Evolutionary conservation across 2,797 vertebrate genomes (phyloP), one percentile per base, ranked within the genome.

Genomic region (Zalophus californianus): DNA sequence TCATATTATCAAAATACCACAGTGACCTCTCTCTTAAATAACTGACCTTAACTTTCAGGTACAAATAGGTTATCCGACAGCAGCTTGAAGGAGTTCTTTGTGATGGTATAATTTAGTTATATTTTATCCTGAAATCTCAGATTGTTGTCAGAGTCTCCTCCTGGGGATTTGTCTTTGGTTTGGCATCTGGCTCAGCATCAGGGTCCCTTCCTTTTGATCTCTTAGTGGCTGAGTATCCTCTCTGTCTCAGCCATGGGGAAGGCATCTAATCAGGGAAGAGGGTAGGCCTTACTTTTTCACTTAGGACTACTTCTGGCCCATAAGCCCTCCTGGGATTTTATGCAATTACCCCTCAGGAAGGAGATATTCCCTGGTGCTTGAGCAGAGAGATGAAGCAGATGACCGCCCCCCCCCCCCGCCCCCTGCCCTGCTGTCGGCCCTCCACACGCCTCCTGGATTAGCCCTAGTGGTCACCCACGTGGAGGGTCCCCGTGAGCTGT

Each of bases 381-480:
- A 38, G 23, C 11, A 4, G 58, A 58, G 44, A 44, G 58, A 38
- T 1, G 54, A 44, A 62, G 48, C 29, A 20, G 29, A 27, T 29
- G 15, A 62, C 20, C 20, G 35, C 35, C 25, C 25, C n/a, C n/a
- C n/a, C n/a, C 56, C 56, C 21, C 7, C 13, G 50, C 62, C 60
- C 58, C 27, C 12, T 5, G 32, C 7, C 10, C 48, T 20, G 1
- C 75, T 11, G 15, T 35, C 0, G 0, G 25, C 48, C 11, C 41
- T 8, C 66, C 48, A 21, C 2, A 14, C 23, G 7, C 12, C 44
- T 23, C 29, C 60, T 13, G 14, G 29, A 12, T 72, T 15, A 87
- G 44, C n/a, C 14, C 66, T 35, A 3, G 48, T 48, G 23, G 38
- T 10, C 20, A 48, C 1, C 0, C 84, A 8, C 3, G 16, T 15